phyloP scores from a whole-genome alignment of 2,888 invertebrate species.

The Odontothrips loti region DNA sequence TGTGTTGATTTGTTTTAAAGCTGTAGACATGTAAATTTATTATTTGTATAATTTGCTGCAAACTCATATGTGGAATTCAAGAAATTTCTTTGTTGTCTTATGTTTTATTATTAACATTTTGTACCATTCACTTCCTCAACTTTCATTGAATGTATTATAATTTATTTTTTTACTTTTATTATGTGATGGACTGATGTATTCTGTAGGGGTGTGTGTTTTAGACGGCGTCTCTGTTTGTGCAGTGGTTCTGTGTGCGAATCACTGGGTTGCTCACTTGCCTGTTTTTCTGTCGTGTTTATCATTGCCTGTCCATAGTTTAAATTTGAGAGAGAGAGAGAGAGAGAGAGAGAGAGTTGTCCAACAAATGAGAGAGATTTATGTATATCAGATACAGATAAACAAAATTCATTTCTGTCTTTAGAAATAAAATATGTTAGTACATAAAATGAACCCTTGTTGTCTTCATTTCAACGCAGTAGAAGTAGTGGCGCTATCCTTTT shows the following conservation, averaged over 20 bases:
- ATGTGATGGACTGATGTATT: slow-evolving; percentile 11
- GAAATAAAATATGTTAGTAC: slow-evolving; percentile 26
- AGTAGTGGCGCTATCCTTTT: neutral
- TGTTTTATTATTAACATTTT: slow-evolving; percentile 25
- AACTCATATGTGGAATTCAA: slow-evolving; percentile 1
- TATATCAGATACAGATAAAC: slow-evolving; percentile 23
- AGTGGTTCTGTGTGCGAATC: slow-evolving; percentile 9
- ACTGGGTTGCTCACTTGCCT: slow-evolving; percentile 24
- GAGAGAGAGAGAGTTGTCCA: slow-evolving; percentile 5
- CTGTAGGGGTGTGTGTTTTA: slow-evolving; percentile 22
- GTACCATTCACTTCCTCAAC: slow-evolving; percentile 17
- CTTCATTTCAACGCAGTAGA: neutral
- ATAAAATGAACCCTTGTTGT: slow-evolving; percentile 8
- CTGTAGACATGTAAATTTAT: slow-evolving; percentile 26
- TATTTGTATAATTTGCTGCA: slow-evolving; percentile 11
- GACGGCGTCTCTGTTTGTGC: neutral
- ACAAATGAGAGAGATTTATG: slow-evolving; percentile 26
- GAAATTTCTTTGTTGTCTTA: slow-evolving; percentile 2
- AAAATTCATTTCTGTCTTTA: slow-evolving; percentile 25
- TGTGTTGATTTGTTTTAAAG: slow-evolving; percentile 21
- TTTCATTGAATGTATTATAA: slow-evolving; percentile 17
- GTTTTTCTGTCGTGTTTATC: slow-evolving; percentile 20
- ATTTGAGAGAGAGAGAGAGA: slow-evolving; percentile 15
- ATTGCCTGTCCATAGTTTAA: slow-evolving; percentile 20
- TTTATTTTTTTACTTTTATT: slow-evolving; percentile 22